These are phyloP conservation scores for Cromileptes altivelis DNA, from an alignment of 2,113 vertebrate species.

Conservation along the genomic window DNA sequence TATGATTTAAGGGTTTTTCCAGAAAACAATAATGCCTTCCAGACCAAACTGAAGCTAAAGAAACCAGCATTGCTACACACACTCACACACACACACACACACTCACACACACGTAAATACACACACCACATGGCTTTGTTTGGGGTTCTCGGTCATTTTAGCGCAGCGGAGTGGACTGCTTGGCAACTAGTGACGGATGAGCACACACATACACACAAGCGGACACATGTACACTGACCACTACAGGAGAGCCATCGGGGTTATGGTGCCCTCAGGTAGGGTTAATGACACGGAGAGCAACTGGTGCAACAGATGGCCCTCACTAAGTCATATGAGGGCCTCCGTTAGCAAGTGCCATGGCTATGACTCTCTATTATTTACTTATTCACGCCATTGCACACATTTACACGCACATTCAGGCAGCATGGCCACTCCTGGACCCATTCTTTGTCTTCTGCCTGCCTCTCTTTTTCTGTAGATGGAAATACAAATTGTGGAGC, in stretches of 20 bases:
- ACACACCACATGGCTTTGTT: conserved; percentile 68
- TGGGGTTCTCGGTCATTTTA: conserved; percentile 63
- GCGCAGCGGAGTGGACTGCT: conserved; percentile 60
- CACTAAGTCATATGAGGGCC: conserved; percentile 64
- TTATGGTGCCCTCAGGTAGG: conserved; percentile 68
- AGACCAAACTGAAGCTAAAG: neutral
- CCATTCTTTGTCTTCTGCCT: neutral
- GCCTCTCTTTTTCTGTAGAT: conserved; percentile 11
- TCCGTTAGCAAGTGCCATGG: conserved; percentile 33
- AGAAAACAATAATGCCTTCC: neutral
- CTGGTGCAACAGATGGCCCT: conserved; percentile 71
- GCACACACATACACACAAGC: conserved; percentile 30
- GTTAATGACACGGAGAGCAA: conserved; percentile 72
- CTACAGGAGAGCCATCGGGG: conserved; percentile 54
- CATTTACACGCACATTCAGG: conserved; percentile 65
- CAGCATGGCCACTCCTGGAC: conserved; percentile 21
- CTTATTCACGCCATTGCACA: conserved; percentile 70
- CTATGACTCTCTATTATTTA: conserved; percentile 63
- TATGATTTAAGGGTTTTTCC: conserved; percentile 6
- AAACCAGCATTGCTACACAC: conserved; percentile 24
- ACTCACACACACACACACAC: conserved; percentile 21
- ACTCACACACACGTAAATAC: conserved; percentile 10
- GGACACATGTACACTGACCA: conserved; percentile 19
- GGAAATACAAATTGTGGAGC: conserved; percentile 2
- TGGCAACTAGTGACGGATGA: conserved; percentile 62